Conservation (phyloP, 2,113 vertebrate species). For the Protobothrops flavoviridis region DNA sequence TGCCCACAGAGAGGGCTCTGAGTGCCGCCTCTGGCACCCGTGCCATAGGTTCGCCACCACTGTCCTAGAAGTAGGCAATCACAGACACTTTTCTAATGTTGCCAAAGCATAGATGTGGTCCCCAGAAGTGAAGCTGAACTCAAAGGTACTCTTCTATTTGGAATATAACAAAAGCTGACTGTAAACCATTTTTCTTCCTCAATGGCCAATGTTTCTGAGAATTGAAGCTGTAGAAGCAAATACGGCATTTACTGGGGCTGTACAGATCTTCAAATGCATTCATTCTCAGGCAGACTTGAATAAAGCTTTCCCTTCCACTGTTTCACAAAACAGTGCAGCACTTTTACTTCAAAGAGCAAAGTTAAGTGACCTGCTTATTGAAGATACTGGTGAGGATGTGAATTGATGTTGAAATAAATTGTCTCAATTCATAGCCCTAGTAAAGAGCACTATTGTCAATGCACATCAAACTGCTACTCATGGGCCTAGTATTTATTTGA, state of each 20-base stretch:
- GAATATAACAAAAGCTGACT: not conserved
- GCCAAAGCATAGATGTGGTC: not conserved
- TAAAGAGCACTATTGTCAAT: not conserved
- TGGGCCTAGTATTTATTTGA: not conserved
- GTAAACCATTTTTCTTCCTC: not conserved
- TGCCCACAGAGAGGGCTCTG: too few relatives aligned
- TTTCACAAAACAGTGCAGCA: not conserved
- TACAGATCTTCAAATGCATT: not conserved
- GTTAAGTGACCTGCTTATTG: not conserved
- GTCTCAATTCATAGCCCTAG: not conserved
- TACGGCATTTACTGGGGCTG: not conserved
- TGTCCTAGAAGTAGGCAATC: not conserved
- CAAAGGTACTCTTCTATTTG: not conserved
- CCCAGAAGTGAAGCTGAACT: not conserved
- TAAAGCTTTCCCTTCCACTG: not conserved
- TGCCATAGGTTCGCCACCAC: too few relatives aligned
- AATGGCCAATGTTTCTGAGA: not conserved
- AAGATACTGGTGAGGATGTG: not conserved
- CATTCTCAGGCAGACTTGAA: not conserved
- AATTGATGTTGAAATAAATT: not conserved
- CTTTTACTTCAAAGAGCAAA: not conserved
- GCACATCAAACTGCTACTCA: not conserved
- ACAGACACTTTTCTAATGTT: not conserved
- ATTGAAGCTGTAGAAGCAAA: not conserved
- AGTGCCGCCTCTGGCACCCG: too few relatives aligned